Evolutionary conservation across 2,113 vertebrate genomes (phyloP).

Genomic region (Ceyx cyanopectus): DNA sequence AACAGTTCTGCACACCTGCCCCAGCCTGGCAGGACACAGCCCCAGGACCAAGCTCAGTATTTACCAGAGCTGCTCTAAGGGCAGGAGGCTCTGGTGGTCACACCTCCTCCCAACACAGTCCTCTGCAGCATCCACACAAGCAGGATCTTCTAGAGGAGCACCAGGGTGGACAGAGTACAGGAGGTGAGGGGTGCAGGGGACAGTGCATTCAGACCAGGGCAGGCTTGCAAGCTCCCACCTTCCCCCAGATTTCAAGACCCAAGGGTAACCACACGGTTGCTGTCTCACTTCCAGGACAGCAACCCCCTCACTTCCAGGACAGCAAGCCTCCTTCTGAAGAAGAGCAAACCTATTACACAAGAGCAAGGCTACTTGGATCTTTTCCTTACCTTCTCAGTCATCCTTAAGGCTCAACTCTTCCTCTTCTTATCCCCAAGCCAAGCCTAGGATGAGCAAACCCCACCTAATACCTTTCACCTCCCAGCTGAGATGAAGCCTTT

Average conservation of each 20-base stretch:
- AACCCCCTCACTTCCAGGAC: neutral
- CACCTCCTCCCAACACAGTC: neutral
- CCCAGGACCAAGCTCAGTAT: neutral
- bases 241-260: neutral
- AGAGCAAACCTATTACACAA: neutral
- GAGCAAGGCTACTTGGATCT: neutral
- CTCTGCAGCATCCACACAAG: neutral
- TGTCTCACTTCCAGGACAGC: neutral
- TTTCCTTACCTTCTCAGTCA: neutral
- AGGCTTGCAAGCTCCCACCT: neutral
- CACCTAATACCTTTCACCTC: neutral
- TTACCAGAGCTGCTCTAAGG: accelerated
- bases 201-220: neutral
- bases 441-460: neutral
- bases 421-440: neutral
- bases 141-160: neutral
- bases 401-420: neutral
- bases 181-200: neutral
- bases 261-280: neutral
- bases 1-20: neutral
- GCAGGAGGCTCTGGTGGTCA: neutral
- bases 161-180: neutral
- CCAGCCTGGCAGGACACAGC: neutral
- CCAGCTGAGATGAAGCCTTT: neutral
- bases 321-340: neutral